These are phyloP conservation scores for Polypedilum pembai DNA, from an alignment of 1,140 invertebrate genomes.

Conservation along the genomic window DNA sequence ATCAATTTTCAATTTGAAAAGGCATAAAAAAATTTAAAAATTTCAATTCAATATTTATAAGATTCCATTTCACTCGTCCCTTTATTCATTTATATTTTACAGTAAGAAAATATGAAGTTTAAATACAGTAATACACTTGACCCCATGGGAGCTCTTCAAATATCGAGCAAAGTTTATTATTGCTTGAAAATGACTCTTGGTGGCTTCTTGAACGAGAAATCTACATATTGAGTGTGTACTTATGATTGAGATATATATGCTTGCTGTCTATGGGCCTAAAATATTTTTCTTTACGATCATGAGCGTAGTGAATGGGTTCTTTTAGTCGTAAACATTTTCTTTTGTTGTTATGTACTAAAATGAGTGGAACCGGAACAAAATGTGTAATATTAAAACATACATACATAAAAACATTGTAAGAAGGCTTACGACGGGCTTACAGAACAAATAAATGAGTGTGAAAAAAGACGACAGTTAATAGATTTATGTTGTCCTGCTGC, in stretches of 20 bases:
- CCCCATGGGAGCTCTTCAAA: background rate
- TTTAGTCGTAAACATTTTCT: background rate
- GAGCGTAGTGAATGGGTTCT: background rate
- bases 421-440: background rate
- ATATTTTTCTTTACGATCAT: background rate
- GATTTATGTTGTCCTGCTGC: conserved; percentile 25
- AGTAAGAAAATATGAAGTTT: background rate
- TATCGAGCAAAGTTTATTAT: background rate
- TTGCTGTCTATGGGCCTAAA: no score
- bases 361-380: background rate
- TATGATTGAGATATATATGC: no score
- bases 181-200: background rate
- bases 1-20: no score
- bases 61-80: no score
- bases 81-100: no score
- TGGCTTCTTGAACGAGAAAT: background rate
- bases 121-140: background rate
- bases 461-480: conserved; percentile 9
- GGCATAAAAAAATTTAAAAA: no score
- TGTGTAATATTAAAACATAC: background rate
- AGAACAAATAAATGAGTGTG: background rate
- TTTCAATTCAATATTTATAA: no score
- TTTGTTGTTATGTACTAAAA: background rate
- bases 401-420: background rate
- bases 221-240: background rate